These are phyloP conservation scores for Uropsilus gracilis DNA, from an alignment of 2,113 vertebrate species.

Conservation along the genomic window DNA sequence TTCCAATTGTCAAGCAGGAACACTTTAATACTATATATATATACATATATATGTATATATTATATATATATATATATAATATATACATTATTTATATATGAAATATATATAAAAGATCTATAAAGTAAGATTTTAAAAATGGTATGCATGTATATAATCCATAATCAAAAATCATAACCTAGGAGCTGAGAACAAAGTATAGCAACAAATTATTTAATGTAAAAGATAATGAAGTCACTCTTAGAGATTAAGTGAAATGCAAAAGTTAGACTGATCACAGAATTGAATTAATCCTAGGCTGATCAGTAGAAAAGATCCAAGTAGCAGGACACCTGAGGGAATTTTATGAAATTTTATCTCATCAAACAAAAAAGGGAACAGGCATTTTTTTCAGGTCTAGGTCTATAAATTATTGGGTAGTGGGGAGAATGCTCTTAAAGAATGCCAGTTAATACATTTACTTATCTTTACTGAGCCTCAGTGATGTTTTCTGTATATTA, in stretches of 20 bases:
- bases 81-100: background rate
- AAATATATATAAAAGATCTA: too few relatives aligned
- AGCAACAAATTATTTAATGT: background rate
- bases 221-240: background rate
- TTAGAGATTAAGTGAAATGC: background rate
- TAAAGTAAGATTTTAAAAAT: background rate
- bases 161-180: background rate
- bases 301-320: background rate
- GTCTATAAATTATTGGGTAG: background rate
- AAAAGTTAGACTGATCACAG: background rate
- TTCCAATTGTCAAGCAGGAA: background rate
- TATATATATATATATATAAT: background rate
- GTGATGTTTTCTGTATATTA: background rate
- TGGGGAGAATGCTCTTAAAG: background rate
- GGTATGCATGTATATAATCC: background rate
- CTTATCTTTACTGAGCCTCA: background rate
- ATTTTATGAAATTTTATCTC: background rate
- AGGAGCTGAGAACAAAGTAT: background rate
- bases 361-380: background rate
- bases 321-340: background rate
- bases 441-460: background rate
- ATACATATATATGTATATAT: too few relatives aligned
- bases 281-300: background rate
- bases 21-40: too few relatives aligned
- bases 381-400: background rate